Evolutionary conservation across 2,888 invertebrate species (phyloP).

Genomic region (Clistopyga incitator): DNA sequence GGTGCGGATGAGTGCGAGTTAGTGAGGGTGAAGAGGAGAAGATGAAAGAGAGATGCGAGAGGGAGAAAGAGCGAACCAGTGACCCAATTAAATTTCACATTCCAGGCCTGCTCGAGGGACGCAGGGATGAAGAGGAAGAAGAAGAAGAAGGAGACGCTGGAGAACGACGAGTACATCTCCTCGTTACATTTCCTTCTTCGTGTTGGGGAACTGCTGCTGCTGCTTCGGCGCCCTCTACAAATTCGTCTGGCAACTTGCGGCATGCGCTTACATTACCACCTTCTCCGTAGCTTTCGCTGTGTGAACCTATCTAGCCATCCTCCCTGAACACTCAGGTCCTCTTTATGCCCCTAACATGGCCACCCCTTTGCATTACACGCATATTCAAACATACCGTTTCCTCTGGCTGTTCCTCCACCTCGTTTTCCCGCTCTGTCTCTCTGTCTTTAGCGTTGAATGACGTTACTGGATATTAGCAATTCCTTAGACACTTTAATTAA

Average conservation of each 20-base stretch:
- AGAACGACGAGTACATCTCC: constrained; percentile 44
- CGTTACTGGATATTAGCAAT: constrained; percentile 31
- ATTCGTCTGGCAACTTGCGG: constrained; percentile 17
- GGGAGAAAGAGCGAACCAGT: constrained; percentile 59
- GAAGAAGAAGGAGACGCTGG: constrained; percentile 22
- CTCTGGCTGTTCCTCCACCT: not conserved
- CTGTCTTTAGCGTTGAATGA: constrained; percentile 12
- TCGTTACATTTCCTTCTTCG: constrained; percentile 56
- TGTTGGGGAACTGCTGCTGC: not conserved
- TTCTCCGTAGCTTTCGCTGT: constrained; percentile 7
- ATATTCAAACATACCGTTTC: not conserved
- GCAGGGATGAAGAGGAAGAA: constrained; percentile 12
- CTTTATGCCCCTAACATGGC: constrained; percentile 32
- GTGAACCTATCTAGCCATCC: not conserved
- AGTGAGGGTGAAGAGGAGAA: constrained; percentile 41
- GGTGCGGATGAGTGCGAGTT: constrained; percentile 18
- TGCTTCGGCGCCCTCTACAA: constrained; percentile 21
- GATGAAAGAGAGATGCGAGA: constrained; percentile 16
- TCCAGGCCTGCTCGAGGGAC: constrained; percentile 50
- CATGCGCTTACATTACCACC: constrained; percentile 27
- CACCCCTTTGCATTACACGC: not conserved
- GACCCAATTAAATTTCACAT: constrained; percentile 79
- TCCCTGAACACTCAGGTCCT: constrained; percentile 14
- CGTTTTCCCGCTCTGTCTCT: not conserved
- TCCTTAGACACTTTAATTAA: constrained; percentile 61